A percentile compares a stretch with the other conserved stretches of the same genome.
Evolutionary conservation across 1,140 invertebrate genomes (phyloP).

Genomic region (Rhagoletis pomonella): DNA sequence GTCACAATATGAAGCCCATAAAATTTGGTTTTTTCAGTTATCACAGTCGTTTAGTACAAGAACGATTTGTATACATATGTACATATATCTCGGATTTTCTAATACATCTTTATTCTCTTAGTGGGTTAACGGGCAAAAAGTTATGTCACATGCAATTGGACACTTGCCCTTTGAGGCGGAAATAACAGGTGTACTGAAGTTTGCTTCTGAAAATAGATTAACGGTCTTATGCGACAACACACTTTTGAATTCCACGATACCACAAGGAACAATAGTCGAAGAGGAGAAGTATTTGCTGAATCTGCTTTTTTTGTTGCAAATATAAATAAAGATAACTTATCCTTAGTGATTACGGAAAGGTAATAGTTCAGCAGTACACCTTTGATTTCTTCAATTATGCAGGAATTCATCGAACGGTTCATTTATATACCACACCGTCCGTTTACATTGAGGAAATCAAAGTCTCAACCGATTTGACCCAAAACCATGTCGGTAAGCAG

Average conservation of each 20-base stretch:
- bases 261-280: constrained; percentile 83
- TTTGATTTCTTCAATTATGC: constrained; percentile 99
- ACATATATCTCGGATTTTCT: constrained; percentile 21
- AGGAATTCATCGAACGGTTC: constrained; percentile 94
- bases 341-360: constrained; percentile 78
- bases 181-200: constrained; percentile 81
- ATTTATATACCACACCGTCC: constrained; percentile 89
- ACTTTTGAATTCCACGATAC: constrained; percentile 84
- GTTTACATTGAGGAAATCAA: constrained; percentile 89
- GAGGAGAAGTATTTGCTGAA: constrained; percentile 69
- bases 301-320: not conserved
- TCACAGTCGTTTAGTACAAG: too few species aligned
- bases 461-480: constrained; percentile 81
- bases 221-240: constrained; percentile 97
- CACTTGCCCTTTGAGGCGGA: constrained; percentile 96
- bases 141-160: constrained; percentile 90
- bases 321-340: not conserved
- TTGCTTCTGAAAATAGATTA: constrained; percentile 83
- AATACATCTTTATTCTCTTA: constrained; percentile 68
- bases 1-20: too few species aligned
- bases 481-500: constrained; percentile 44
- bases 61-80: not conserved
- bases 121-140: constrained; percentile 91
- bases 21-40: too few species aligned
- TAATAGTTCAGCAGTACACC: constrained; percentile 86